These are phyloP conservation scores for Pteronotus mesoamericanus DNA, from an alignment of 2,797 vertebrate species.

Conservation along the genomic window DNA sequence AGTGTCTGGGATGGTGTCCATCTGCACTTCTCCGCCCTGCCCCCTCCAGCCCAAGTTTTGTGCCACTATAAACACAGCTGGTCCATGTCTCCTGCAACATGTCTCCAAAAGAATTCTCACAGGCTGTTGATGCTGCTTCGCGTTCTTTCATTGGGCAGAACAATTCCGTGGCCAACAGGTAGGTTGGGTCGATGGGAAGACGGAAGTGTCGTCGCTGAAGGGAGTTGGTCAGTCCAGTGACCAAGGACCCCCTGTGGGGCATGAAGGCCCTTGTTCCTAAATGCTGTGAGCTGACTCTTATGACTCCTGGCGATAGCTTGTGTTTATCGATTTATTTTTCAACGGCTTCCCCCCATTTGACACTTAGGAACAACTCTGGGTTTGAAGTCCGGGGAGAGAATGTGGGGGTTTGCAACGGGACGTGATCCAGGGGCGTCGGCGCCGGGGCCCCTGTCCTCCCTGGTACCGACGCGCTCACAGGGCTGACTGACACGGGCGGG, in stretches of 20 bases:
- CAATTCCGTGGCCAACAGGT: slow-evolving; percentile 16
- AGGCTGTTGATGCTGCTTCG: neutral
- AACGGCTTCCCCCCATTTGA: neutral
- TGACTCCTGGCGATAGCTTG: neutral
- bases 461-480: neutral
- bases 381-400: neutral
- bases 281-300: neutral
- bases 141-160: slow-evolving; percentile 62
- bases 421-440: neutral
- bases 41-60: slow-evolving; percentile 84
- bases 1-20: slow-evolving; percentile 82
- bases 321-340: neutral
- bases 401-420: neutral
- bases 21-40: slow-evolving; percentile 80
- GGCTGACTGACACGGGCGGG: slow-evolving; percentile 5
- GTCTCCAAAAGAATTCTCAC: slow-evolving; percentile 44
- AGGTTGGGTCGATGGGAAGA: slow-evolving; percentile 35
- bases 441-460: neutral
- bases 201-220: slow-evolving; percentile 49
- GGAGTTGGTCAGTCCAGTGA: neutral
- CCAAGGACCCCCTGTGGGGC: neutral
- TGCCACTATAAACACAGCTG: slow-evolving; percentile 92
- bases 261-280: neutral
- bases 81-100: slow-evolving; percentile 82
- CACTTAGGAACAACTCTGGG: neutral